Evolutionary conservation across 2,113 vertebrate species (phyloP).

Genomic region (Heterochromis multidens): DNA sequence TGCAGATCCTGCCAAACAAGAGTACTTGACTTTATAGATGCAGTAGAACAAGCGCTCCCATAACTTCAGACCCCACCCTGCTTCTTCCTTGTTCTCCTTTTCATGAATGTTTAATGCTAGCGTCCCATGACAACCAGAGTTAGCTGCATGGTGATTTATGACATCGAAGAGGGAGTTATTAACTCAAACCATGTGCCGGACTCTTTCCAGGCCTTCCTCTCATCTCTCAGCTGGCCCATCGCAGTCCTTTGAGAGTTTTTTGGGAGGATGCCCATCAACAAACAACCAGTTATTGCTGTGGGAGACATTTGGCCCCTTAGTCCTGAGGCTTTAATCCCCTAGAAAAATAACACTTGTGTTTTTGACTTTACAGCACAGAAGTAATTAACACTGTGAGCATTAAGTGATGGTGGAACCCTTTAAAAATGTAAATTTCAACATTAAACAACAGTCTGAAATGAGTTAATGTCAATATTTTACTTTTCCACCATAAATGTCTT

Average conservation of each 20-base stretch:
- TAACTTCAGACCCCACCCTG: not conserved
- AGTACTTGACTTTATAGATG: not conserved
- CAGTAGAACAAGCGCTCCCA: conserved; percentile 12
- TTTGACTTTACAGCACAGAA: not conserved
- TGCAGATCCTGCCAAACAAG: not conserved
- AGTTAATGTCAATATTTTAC: not conserved
- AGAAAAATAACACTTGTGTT: not conserved
- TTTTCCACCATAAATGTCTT: not conserved
- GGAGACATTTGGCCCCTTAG: conserved; percentile 16
- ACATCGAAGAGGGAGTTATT: not conserved
- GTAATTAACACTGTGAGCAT: not conserved
- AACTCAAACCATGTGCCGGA: conserved; percentile 58
- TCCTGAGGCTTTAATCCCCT: not conserved
- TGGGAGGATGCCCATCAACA: conserved; percentile 6
- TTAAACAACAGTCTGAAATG: not conserved
- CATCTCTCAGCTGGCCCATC: conserved; percentile 24
- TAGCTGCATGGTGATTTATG: conserved; percentile 38
- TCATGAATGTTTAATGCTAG: not conserved
- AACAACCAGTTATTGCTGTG: not conserved
- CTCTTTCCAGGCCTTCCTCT: conserved; percentile 17
- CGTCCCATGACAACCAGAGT: conserved; percentile 5
- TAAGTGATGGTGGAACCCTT: not conserved
- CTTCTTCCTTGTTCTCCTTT: not conserved
- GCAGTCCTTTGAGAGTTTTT: conserved; percentile 12
- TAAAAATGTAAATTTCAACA: not conserved